These are phyloP conservation scores for Apis cerana DNA, from an alignment of 1,140 invertebrate genomes.

Conservation along the genomic window DNA sequence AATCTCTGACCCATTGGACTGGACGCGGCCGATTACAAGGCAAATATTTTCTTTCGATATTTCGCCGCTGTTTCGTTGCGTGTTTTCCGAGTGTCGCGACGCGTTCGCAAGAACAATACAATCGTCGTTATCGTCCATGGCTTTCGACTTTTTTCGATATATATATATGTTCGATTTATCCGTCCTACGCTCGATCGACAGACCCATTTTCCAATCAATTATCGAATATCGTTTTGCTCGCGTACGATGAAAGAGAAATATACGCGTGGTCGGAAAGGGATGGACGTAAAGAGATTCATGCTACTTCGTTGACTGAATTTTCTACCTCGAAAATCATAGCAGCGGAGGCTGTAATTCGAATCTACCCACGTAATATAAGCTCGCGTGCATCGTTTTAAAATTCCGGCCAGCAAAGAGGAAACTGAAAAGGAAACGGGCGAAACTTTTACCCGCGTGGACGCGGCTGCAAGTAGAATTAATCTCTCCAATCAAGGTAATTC, in stretches of 20 bases:
- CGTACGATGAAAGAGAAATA: background rate
- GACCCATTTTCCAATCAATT: background rate
- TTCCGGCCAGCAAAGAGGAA: conserved; percentile 20
- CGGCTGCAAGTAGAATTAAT: conserved; percentile 35
- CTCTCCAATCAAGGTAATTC: conserved; percentile 31
- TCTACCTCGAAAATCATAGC: conserved; percentile 42
- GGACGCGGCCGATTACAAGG: conserved; percentile 38
- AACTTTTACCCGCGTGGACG: conserved; percentile 9
- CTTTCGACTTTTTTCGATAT: background rate
- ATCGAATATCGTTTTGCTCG: background rate
- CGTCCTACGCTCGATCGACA: background rate
- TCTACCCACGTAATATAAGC: conserved; percentile 54
- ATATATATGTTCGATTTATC: background rate
- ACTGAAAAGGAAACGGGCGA: conserved; percentile 4
- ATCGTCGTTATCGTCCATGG: background rate
- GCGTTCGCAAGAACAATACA: conserved; percentile 15
- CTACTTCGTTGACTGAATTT: conserved; percentile 50
- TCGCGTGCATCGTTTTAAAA: conserved; percentile 52
- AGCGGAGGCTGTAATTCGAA: conserved; percentile 41
- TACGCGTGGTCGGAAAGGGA: background rate
- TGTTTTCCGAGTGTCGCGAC: background rate
- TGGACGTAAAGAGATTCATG: conserved; percentile 1
- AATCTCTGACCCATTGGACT: conserved; percentile 51
- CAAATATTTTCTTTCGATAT: conserved; percentile 63
- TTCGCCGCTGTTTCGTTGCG: conserved; percentile 25